Conservation (phyloP, 2,113 vertebrate species). For the Ochotona curzoniae region DNA sequence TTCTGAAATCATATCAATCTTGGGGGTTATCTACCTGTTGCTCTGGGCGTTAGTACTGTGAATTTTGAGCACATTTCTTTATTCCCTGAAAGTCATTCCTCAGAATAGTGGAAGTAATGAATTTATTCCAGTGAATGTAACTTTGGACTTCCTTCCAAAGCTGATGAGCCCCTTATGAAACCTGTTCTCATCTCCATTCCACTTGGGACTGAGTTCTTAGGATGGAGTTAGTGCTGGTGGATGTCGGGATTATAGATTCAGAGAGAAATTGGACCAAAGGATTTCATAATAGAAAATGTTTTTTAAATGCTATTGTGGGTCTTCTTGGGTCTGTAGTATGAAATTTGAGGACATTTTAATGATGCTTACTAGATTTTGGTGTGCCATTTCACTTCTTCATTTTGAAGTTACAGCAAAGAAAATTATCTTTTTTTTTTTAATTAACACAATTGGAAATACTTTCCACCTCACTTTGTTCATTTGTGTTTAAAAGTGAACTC, state of each 20-base stretch:
- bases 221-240: neutral
- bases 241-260: neutral
- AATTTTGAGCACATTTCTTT: constrained; percentile 3
- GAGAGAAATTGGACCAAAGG: neutral
- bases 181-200: neutral
- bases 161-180: neutral
- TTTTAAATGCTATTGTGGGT: constrained; percentile 26
- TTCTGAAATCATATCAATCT: constrained; percentile 21
- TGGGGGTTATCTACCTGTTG: constrained; percentile 51
- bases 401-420: neutral
- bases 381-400: constrained; percentile 24
- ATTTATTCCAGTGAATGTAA: neutral
- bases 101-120: neutral
- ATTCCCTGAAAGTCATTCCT: constrained; percentile 19
- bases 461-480: neutral
- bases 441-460: constrained; percentile 27
- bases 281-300: constrained; percentile 38
- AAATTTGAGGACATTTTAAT: neutral
- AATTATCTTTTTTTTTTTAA: neutral
- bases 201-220: neutral
- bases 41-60: neutral
- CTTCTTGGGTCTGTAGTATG: neutral
- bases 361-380: neutral
- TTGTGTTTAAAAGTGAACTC: neutral
- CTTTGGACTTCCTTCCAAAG: neutral